These are phyloP conservation scores for Holocentrus rufus DNA, from an alignment of 2,797 vertebrate genomes.

Conservation along the genomic window DNA sequence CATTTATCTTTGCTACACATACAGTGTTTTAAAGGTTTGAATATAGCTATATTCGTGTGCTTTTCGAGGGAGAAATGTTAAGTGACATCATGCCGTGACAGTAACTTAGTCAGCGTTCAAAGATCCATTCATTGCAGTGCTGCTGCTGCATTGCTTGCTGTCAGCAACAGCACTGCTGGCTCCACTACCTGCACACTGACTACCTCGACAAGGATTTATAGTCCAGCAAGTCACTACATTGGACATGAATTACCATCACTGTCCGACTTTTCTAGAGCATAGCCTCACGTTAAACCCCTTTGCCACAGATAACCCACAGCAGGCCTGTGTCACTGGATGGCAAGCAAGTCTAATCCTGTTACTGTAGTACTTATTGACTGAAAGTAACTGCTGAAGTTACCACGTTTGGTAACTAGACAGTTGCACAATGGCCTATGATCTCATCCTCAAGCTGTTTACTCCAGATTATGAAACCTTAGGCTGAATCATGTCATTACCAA, in stretches of 20 bases:
- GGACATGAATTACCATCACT: not conserved
- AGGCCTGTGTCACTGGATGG: slow-evolving; percentile 29
- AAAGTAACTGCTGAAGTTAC: slow-evolving; percentile 12
- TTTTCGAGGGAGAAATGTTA: not conserved
- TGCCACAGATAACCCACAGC: slow-evolving; percentile 23
- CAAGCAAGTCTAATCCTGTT: slow-evolving; percentile 61
- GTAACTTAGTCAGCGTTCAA: not conserved
- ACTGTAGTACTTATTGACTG: slow-evolving; percentile 27
- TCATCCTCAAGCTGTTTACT: slow-evolving; percentile 31
- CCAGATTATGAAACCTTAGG: slow-evolving; percentile 19
- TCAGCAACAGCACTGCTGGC: not conserved
- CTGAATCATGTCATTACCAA: not conserved
- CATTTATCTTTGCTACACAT: not conserved
- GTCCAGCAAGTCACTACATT: not conserved
- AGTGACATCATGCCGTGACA: not conserved
- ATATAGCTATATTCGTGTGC: not conserved
- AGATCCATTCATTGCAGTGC: not conserved
- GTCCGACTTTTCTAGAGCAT: slow-evolving; percentile 46
- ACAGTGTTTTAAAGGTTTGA: not conserved
- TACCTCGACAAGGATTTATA: not conserved
- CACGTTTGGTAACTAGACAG: slow-evolving; percentile 42
- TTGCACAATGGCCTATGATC: slow-evolving; percentile 55
- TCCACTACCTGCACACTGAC: too few relatives aligned
- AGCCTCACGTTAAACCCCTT: slow-evolving; percentile 24
- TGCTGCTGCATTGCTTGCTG: slow-evolving; percentile 5